Conservation (phyloP, 2,888 invertebrate genomes). For the Cremastinae sp. region DNA sequence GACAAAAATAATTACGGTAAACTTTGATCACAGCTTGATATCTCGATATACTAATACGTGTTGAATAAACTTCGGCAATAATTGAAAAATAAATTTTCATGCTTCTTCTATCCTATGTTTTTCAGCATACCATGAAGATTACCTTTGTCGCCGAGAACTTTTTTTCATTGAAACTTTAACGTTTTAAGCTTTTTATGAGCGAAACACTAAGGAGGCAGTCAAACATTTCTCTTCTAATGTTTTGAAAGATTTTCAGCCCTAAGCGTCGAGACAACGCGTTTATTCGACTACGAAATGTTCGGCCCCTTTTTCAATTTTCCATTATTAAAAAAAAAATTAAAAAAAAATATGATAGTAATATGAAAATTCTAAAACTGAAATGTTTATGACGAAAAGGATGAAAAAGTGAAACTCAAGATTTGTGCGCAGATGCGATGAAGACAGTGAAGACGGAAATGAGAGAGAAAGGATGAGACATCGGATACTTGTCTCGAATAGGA, state of each 20-base stretch:
- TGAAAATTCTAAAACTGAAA: background rate
- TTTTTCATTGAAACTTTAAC: background rate
- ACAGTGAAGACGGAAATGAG: constrained; percentile 12
- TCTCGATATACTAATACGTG: constrained; percentile 6
- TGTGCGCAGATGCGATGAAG: constrained; percentile 43
- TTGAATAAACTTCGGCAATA: background rate
- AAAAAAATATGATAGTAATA: constrained; percentile 7
- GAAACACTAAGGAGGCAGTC: no score
- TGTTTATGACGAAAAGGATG: constrained; percentile 7
- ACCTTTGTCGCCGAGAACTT: constrained; percentile 24
- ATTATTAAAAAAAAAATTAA: background rate
- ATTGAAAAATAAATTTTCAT: constrained; percentile 16
- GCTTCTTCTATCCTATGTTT: constrained; percentile 33
- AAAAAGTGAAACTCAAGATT: constrained; percentile 19
- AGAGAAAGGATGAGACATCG: constrained; percentile 13
- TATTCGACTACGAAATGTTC: no score
- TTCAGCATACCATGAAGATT: constrained; percentile 14
- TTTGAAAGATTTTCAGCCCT: constrained; percentile 10
- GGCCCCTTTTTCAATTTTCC: no score
- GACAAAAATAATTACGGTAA: constrained; percentile 14
- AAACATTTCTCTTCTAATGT: constrained; percentile 5
- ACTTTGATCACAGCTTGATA: constrained; percentile 19
- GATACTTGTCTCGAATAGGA: background rate
- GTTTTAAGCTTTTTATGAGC: no score
- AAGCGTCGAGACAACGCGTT: no score